Evolutionary conservation across 2,113 vertebrate species (phyloP).

Genomic region (Phaethornis superciliosus): DNA sequence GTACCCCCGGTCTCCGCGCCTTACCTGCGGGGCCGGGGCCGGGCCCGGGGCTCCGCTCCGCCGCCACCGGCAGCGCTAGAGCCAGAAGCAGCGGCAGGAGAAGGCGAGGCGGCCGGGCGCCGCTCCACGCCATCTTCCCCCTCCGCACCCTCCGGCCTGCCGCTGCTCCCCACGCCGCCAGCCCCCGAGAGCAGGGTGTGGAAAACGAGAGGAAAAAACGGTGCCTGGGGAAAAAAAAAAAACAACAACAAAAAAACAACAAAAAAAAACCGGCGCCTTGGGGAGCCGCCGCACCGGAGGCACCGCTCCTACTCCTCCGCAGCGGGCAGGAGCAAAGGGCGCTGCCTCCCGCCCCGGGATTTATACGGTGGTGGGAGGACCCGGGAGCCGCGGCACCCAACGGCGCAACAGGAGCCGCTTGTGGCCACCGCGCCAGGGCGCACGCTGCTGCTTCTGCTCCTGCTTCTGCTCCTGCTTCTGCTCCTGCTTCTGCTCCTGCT

Average conservation of each 20-base stretch:
- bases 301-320: background rate
- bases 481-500: too few species aligned
- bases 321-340: background rate
- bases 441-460: background rate
- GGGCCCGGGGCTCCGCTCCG: slow-evolving; percentile 32
- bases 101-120: slow-evolving; percentile 43
- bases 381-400: background rate
- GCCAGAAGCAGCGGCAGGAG: slow-evolving; percentile 16
- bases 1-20: background rate
- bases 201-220: background rate
- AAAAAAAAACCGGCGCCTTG: too few species aligned
- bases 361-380: slow-evolving; percentile 7
- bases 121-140: slow-evolving; percentile 62
- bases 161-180: slow-evolving; percentile 51
- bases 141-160: slow-evolving; percentile 53
- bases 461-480: too few species aligned
- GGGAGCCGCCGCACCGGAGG: background rate
- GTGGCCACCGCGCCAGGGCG: background rate
- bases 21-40: slow-evolving; percentile 80
- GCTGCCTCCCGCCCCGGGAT: background rate
- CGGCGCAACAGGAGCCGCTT: background rate
- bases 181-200: background rate
- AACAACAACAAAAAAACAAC: too few species aligned
- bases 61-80: slow-evolving; percentile 30
- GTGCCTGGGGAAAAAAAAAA: background rate